Evolutionary conservation across 2,888 invertebrate genomes (phyloP).

Genomic region (Philereme transversata): DNA sequence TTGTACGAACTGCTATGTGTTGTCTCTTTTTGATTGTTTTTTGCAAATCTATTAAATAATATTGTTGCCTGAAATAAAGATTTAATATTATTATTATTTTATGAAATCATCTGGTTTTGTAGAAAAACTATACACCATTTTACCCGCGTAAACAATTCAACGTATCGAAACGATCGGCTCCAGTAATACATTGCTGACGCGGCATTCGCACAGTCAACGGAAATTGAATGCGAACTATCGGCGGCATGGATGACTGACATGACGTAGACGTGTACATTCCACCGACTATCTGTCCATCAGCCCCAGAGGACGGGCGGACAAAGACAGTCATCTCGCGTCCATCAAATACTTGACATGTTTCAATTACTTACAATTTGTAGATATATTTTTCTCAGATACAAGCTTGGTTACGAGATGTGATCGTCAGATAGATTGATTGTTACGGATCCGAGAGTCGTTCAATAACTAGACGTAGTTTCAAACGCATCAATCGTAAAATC

Average conservation of each 20-base stretch:
- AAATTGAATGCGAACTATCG: conserved; percentile 73
- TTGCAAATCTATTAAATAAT: no score
- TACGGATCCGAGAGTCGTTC: background rate
- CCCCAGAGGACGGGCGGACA: conserved; percentile 41
- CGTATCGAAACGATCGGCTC: conserved; percentile 50
- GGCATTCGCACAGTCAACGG: conserved; percentile 57
- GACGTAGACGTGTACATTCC: conserved; percentile 47
- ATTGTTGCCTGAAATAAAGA: no score
- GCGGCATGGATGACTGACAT: conserved; percentile 52
- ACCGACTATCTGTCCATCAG: conserved; percentile 62
- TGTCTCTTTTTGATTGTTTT: no score
- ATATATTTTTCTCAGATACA: conserved; percentile 23
- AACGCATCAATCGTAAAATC: no score
- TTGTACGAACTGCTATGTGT: no score
- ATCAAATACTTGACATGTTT: conserved; percentile 61
- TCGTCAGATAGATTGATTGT: conserved; percentile 11
- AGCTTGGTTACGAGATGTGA: conserved; percentile 2
- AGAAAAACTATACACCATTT: background rate
- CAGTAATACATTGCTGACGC: conserved; percentile 53
- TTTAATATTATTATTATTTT: no score
- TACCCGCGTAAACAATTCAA: conserved; percentile 33
- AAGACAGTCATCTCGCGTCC: conserved; percentile 65
- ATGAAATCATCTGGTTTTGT: no score
- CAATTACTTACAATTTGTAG: conserved; percentile 45
- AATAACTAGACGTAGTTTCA: no score